Percentiles rank a stretch among this genome's conserved stretches.
phyloP scores from a whole-genome alignment of 2,888 invertebrate genomes.

The Euzophera pinguis region DNA sequence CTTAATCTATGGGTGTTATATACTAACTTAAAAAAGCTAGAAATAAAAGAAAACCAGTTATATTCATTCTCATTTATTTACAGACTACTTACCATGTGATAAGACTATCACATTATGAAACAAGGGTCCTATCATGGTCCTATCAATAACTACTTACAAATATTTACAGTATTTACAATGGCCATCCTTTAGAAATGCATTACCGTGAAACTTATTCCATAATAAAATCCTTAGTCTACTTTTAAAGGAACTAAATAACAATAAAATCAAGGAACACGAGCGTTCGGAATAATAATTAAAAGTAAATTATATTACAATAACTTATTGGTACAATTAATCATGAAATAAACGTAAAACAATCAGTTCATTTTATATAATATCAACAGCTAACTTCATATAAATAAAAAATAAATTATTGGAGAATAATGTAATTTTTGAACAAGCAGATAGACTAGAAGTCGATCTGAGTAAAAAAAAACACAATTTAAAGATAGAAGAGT shows the following conservation, averaged over 20 bases:
- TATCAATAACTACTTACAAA: constrained; percentile 26
- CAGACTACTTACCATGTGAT: constrained; percentile 71
- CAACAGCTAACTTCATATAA: constrained; percentile 18
- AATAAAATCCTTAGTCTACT: constrained; percentile 38
- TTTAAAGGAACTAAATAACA: constrained; percentile 50
- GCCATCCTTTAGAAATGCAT: constrained; percentile 55
- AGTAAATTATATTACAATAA: constrained; percentile 42
- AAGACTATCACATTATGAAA: constrained; percentile 73
- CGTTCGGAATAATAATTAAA: constrained; percentile 32
- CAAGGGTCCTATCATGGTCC: constrained; percentile 52
- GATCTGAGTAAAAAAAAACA: too few relatives aligned
- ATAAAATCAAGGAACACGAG: constrained; percentile 43
- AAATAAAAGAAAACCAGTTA: constrained; percentile 33
- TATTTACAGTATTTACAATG: constrained; percentile 68
- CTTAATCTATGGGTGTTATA: too few relatives aligned
- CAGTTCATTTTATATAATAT: constrained; percentile 46
- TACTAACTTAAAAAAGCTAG: background rate
- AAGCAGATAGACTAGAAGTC: constrained; percentile 6
- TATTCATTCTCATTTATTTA: constrained; percentile 76
- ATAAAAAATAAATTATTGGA: constrained; percentile 18
- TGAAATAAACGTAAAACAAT: constrained; percentile 38
- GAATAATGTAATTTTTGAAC: constrained; percentile 14
- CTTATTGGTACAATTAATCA: constrained; percentile 35
- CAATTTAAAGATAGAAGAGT: too few relatives aligned
- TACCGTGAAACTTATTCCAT: constrained; percentile 36